These are phyloP conservation scores for Drosophila helvetica DNA, from an alignment of 2,888 invertebrate genomes.

Conservation along the genomic window DNA sequence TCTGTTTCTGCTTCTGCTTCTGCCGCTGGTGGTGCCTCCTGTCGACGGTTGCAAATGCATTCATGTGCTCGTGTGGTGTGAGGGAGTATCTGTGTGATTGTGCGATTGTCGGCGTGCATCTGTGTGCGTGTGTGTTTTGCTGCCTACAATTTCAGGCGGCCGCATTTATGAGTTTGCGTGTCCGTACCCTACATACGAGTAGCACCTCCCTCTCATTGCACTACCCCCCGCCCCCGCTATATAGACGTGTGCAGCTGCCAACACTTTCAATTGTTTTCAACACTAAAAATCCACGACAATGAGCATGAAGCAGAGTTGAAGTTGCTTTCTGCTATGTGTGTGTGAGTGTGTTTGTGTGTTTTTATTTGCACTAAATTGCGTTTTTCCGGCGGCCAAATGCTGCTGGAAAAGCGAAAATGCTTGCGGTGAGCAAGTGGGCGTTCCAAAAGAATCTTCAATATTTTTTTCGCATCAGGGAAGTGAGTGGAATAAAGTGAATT, in stretches of 20 bases:
- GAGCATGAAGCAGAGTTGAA: constrained; percentile 35
- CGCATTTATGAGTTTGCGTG: constrained; percentile 42
- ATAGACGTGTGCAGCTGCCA: constrained; percentile 39
- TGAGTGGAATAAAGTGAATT: neutral
- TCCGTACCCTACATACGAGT: neutral
- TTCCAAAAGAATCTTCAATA: constrained; percentile 33
- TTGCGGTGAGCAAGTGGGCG: neutral
- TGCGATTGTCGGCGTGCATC: neutral
- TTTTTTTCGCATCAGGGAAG: too few species aligned
- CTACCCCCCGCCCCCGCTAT: constrained; percentile 5
- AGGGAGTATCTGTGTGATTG: too few species aligned
- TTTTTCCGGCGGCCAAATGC: constrained; percentile 40
- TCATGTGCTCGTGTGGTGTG: constrained; percentile 13
- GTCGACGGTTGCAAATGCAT: constrained; percentile 34
- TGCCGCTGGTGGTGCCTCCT: neutral
- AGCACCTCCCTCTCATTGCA: neutral
- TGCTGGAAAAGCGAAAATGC: constrained; percentile 29
- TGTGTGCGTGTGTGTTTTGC: constrained; percentile 6
- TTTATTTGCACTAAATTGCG: constrained; percentile 26
- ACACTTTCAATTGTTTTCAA: constrained; percentile 60
- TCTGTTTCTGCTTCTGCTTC: constrained; percentile 20
- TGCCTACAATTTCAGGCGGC: constrained; percentile 43
- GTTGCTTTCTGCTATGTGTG: constrained; percentile 14
- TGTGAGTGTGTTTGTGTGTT: neutral
- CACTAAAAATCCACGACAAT: constrained; percentile 40